A percentile compares a stretch with the other conserved stretches of the same genome.
phyloP scores from a whole-genome alignment of 2,888 invertebrate species.

The Eupithecia insigniata region DNA sequence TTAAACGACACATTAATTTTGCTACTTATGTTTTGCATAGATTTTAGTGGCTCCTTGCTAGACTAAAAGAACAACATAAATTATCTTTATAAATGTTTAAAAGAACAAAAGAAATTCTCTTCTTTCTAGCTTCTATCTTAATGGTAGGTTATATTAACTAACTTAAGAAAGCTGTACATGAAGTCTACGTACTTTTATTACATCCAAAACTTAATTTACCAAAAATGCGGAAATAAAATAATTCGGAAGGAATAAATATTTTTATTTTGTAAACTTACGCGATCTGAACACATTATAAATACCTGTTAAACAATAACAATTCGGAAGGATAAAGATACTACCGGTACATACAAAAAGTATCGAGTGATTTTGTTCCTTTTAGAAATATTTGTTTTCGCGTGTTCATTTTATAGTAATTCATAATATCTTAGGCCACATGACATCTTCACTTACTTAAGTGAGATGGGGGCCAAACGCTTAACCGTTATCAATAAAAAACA shows the following conservation, averaged over 20 bases:
- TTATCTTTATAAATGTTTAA: background rate
- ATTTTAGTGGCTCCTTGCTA: background rate
- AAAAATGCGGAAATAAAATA: constrained; percentile 62
- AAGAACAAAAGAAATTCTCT: background rate
- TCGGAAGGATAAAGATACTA: constrained; percentile 54
- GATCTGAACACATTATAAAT: too few species aligned
- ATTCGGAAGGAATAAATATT: constrained; percentile 68
- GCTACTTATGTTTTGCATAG: background rate
- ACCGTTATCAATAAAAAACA: too few species aligned
- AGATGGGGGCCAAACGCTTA: too few species aligned
- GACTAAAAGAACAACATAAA: background rate
- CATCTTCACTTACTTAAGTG: too few species aligned
- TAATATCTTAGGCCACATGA: too few species aligned
- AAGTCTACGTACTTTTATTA: constrained; percentile 39
- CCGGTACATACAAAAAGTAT: constrained; percentile 3
- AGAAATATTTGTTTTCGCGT: background rate
- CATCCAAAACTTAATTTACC: too few species aligned
- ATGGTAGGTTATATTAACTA: background rate
- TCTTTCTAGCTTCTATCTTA: background rate
- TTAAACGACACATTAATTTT: background rate
- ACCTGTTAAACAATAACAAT: too few species aligned
- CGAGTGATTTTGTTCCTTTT: constrained; percentile 5
- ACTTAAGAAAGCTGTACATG: constrained; percentile 46
- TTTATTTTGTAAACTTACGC: too few species aligned
- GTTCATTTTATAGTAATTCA: background rate